Evolutionary conservation across 2,113 vertebrate genomes (phyloP).

Genomic region (Anthoscopus minutus): DNA sequence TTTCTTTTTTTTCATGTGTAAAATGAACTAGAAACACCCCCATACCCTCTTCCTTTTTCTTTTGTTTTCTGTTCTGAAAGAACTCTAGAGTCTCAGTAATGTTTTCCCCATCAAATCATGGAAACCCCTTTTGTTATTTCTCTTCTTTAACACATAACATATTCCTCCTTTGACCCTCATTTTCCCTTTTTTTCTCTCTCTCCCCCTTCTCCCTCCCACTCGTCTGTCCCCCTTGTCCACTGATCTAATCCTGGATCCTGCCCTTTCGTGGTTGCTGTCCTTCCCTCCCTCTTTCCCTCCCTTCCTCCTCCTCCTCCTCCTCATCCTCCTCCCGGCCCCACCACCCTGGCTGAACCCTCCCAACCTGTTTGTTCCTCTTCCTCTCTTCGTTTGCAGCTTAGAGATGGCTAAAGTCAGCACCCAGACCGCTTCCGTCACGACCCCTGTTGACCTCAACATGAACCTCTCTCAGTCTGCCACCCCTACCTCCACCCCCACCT

Average conservation of each 20-base stretch:
- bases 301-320: neutral
- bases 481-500: slow-evolving; percentile 81
- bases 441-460: slow-evolving; percentile 89
- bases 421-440: slow-evolving; percentile 85
- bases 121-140: slow-evolving; percentile 82
- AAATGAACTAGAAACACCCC: neutral
- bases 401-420: slow-evolving; percentile 97
- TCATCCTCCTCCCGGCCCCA: slow-evolving; percentile 5
- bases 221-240: slow-evolving; percentile 54
- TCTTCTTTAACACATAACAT: slow-evolving; percentile 87
- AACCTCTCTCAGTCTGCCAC: slow-evolving; percentile 84
- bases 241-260: slow-evolving; percentile 58
- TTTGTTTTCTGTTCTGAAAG: neutral
- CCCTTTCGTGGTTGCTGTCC: slow-evolving; percentile 58
- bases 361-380: slow-evolving; percentile 71
- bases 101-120: slow-evolving; percentile 75
- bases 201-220: slow-evolving; percentile 52
- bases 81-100: slow-evolving; percentile 69
- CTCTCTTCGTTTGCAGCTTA: slow-evolving; percentile 84
- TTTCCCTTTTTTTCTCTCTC: slow-evolving; percentile 78
- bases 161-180: slow-evolving; percentile 81
- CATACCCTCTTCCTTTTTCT: neutral
- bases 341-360: slow-evolving; percentile 67
- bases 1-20: slow-evolving; percentile 67
- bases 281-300: slow-evolving; percentile 4